These are phyloP conservation scores for Nettapus auritus DNA, from an alignment of 2,113 vertebrate genomes.

Conservation along the genomic window DNA sequence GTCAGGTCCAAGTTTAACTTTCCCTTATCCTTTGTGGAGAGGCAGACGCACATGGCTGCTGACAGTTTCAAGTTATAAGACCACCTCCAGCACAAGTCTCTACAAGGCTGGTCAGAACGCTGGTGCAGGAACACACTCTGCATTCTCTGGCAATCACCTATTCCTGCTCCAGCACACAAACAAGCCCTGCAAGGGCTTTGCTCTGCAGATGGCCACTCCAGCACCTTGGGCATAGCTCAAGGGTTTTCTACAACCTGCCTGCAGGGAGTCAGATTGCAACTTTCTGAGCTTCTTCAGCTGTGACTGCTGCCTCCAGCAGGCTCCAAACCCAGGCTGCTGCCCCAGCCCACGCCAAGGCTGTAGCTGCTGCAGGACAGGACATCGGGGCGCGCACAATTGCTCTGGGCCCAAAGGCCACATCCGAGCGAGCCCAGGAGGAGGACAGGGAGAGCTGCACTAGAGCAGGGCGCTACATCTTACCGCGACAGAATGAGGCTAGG, in stretches of 20 bases:
- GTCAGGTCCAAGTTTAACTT: not conserved
- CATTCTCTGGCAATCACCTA: not conserved
- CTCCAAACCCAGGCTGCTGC: not conserved
- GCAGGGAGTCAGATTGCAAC: not conserved
- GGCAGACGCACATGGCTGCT: not conserved
- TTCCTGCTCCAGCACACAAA: not conserved
- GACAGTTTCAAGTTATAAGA: not conserved
- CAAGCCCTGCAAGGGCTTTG: not conserved
- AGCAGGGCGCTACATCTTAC: not conserved
- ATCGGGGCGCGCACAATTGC: not conserved
- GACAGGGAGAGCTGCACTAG: not conserved
- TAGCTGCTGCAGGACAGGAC: not conserved
- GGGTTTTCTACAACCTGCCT: not conserved
- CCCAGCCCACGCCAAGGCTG: not conserved
- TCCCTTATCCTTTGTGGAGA: not conserved
- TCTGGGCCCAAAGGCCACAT: not conserved
- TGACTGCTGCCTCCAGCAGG: not conserved
- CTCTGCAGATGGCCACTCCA: not conserved
- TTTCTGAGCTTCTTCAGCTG: not conserved
- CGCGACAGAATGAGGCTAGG: constrained; percentile 66
- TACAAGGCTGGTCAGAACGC: not conserved
- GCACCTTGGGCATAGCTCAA: not conserved
- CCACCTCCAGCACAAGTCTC: not conserved
- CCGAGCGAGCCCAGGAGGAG: not conserved
- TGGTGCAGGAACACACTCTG: not conserved